A percentile compares a stretch with the other conserved stretches of the same genome.
These are phyloP conservation scores for Nephrotoma flavescens DNA, from an alignment of 2,888 invertebrate species.

Conservation along the genomic window DNA sequence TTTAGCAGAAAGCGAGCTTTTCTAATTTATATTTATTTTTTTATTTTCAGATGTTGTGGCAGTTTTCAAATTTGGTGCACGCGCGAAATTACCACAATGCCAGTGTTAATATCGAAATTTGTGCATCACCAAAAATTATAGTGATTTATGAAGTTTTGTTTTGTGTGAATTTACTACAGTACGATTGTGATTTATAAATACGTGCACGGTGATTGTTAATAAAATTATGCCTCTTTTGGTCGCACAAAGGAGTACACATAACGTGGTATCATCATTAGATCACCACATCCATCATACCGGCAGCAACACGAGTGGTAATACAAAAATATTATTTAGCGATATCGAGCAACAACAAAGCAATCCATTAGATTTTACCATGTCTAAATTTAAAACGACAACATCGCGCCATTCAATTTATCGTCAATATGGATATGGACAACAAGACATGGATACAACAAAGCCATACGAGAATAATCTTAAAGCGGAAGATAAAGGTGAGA, in stretches of 20 bases:
- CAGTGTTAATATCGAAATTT: background rate
- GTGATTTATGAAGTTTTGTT: background rate
- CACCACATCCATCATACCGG: background rate
- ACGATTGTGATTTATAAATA: background rate
- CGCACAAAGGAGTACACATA: constrained; percentile 14
- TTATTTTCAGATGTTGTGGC: background rate
- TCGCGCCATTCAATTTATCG: constrained; percentile 11
- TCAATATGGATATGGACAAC: constrained; percentile 7
- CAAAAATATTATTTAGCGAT: background rate
- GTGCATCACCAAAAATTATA: background rate
- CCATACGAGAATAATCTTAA: constrained; percentile 7
- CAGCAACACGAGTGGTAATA: background rate
- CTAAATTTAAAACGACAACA: constrained; percentile 15
- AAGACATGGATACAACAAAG: constrained; percentile 5
- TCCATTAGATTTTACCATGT: constrained; percentile 17
- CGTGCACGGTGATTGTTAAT: background rate
- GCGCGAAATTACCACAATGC: background rate
- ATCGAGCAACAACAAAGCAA: constrained; percentile 10
- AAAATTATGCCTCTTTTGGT: constrained; percentile 16
- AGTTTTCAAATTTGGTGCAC: background rate
- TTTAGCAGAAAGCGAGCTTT: background rate
- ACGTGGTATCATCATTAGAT: constrained; percentile 10
- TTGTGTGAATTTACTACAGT: background rate
- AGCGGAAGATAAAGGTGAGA: constrained; percentile 10
- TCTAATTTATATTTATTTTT: background rate